Percentiles rank a stretch among this genome's conserved stretches.
Evolutionary conservation across 1,140 invertebrate species (phyloP).

Genomic region (Nautilus pompilius): DNA sequence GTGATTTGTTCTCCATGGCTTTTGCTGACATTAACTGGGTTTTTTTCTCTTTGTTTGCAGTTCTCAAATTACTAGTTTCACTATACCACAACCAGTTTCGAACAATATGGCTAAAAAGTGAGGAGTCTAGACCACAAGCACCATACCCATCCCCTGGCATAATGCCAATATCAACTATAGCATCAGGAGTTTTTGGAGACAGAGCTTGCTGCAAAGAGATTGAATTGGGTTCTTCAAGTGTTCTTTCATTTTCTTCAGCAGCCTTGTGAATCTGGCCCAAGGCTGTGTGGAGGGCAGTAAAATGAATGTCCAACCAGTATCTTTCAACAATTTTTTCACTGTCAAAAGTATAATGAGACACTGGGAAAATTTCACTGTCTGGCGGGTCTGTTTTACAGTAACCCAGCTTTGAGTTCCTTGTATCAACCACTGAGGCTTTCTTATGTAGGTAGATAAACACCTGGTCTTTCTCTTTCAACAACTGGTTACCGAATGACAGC

Average conservation of each 20-base stretch:
- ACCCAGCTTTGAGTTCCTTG: constrained; percentile 57
- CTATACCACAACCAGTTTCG: constrained; percentile 1
- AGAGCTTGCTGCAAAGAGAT: background rate
- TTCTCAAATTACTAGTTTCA: background rate
- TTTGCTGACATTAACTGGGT: background rate
- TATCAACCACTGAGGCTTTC: constrained; percentile 65
- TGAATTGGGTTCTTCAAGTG: background rate
- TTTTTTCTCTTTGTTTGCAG: background rate
- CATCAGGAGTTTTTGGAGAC: constrained; percentile 1
- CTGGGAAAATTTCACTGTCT: background rate
- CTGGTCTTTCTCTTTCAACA: constrained; percentile 68
- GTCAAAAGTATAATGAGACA: background rate
- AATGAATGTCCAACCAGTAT: background rate
- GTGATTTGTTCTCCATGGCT: background rate
- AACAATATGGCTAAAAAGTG: constrained; percentile 4
- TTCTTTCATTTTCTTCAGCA: background rate
- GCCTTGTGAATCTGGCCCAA: background rate
- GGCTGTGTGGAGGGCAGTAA: background rate
- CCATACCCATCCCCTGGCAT: constrained; percentile 5
- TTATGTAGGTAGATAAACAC: constrained; percentile 70
- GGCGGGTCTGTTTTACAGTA: background rate
- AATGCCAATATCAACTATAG: background rate
- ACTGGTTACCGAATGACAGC: constrained; percentile 68
- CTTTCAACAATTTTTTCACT: background rate
- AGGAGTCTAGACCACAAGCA: constrained; percentile 1